phyloP scores from a whole-genome alignment of 2,888 invertebrate species.

The Agriopis leucophaearia region DNA sequence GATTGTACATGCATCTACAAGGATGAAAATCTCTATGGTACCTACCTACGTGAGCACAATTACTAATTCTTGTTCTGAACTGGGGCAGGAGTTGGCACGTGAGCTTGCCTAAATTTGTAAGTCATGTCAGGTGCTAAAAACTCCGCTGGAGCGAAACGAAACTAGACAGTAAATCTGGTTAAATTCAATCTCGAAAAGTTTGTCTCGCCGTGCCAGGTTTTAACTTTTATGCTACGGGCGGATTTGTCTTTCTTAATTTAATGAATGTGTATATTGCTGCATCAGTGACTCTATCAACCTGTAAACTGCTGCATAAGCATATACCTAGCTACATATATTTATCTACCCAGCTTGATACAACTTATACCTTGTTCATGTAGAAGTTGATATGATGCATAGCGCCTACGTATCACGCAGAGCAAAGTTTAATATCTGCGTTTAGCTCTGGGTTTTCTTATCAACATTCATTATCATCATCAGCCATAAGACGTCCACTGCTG shows the following conservation, averaged over 20 bases:
- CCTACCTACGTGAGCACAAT: conserved; percentile 50
- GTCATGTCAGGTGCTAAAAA: conserved; percentile 81
- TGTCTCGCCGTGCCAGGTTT: conserved; percentile 50
- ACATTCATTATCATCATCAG: too few relatives aligned
- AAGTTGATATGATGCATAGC: neutral
- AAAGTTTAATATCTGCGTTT: neutral
- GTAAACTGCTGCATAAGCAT: neutral
- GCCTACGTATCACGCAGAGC: neutral
- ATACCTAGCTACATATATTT: neutral
- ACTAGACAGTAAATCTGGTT: conserved; percentile 70
- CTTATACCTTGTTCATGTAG: neutral
- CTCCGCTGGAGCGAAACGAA: conserved; percentile 64
- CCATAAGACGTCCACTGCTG: too few relatives aligned
- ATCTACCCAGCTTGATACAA: neutral
- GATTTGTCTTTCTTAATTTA: conserved; percentile 58
- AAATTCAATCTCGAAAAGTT: conserved; percentile 74
- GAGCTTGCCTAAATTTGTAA: conserved; percentile 73
- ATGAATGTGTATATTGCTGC: conserved; percentile 45
- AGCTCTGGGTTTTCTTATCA: neutral
- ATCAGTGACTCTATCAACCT: conserved; percentile 22
- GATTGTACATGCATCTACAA: conserved; percentile 2
- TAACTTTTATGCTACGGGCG: conserved; percentile 60
- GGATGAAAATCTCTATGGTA: conserved; percentile 37
- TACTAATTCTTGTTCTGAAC: conserved; percentile 60
- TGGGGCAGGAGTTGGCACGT: conserved; percentile 53